Base-by-base conservation (phyloP, 2,888 invertebrate genomes). In the Aphodius sticticus region DNA sequence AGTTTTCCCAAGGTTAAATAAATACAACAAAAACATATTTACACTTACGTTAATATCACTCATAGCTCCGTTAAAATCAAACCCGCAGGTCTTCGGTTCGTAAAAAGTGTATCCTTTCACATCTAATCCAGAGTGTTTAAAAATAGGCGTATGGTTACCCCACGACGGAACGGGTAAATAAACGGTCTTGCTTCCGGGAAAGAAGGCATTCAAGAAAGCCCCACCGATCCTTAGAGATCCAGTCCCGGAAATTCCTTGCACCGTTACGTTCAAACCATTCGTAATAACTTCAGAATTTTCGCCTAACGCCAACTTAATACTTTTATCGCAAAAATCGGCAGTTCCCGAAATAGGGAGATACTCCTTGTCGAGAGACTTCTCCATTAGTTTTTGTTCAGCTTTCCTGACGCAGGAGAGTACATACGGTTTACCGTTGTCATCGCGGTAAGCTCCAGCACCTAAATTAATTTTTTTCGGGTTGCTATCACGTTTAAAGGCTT, bases 141-240 rank as follows among this genome's bases (percentile, higher is more conserved):
- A 98, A 86, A 99, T 93, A 78, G 98, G 98, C 0, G 93, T 95
- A 88, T 99, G 99, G 90, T 99, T 99, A 77, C 99, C 99, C 99
- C 99, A 99, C 0, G 99, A 95, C 5, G 99, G 99, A 1, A 92
- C 91, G 6, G 99, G 99, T 84, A 99, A 86, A 91, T 97, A 99
- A 76, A 97, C 90, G 81, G 94, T 95, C 90, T 97, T 97, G 84
- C 91, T 92, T 69, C 95, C 94, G 6, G 92, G 92, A 89, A 95
- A 96, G 90, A 95, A 97, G 83, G 93, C 93, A 78, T 93, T 93
- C 81, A 99, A 90, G 89, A 98, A 99, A 81, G 95, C 96, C 70
- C 95, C 95, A 37, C 99, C 99, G 76, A 99, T 92, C 80, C 97
- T 93, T n/a, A 99, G 91, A 0, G 99, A 96, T 15, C 99, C 99